phyloP scores from a whole-genome alignment of 2,888 invertebrate species.

The Dorcus hopei region DNA sequence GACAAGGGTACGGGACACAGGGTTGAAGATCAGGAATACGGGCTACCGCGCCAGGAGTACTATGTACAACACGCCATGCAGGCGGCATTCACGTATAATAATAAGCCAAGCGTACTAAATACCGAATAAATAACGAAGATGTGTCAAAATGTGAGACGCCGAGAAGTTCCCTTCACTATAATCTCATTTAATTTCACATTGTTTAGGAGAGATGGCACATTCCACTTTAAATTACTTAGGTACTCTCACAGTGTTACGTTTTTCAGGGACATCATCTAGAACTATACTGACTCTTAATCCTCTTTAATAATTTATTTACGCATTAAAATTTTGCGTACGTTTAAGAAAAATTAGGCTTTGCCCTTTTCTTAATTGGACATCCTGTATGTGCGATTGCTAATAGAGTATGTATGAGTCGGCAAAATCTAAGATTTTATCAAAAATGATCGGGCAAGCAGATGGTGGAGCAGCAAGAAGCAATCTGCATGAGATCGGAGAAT shows the following conservation, averaged over 20 bases:
- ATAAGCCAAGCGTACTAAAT: neutral
- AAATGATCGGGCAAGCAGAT: too few relatives aligned
- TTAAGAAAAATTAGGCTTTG: too few relatives aligned
- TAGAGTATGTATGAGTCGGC: too few relatives aligned
- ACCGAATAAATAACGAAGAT: neutral
- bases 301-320: too few relatives aligned
- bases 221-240: neutral
- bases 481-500: too few relatives aligned
- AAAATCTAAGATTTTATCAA: too few relatives aligned
- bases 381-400: too few relatives aligned
- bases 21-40: conserved; percentile 3
- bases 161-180: neutral
- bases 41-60: neutral
- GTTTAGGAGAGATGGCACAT: neutral
- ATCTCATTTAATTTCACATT: neutral
- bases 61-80: neutral
- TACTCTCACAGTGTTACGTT: neutral
- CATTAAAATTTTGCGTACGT: too few relatives aligned
- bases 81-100: neutral
- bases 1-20: conserved; percentile 20
- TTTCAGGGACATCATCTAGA: neutral
- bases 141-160: neutral
- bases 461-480: too few relatives aligned
- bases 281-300: too few relatives aligned
- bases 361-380: too few relatives aligned